Evolutionary conservation across 2,797 vertebrate species (phyloP).

Genomic region (Alcedo quadribrachys): DNA sequence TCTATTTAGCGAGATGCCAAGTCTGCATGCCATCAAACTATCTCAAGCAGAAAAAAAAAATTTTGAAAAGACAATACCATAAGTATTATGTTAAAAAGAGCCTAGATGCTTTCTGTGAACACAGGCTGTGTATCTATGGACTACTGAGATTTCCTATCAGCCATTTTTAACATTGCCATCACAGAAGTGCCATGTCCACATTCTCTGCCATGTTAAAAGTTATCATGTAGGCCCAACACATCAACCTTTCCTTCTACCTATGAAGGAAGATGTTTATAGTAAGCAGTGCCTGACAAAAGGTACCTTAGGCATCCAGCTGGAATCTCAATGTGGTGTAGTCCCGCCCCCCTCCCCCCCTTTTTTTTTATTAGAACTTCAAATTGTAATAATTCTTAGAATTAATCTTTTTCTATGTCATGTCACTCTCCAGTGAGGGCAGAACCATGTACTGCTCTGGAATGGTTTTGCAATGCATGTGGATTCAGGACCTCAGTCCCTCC

Average conservation of each 20-base stretch:
- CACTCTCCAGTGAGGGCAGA: background rate
- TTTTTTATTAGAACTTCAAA: background rate
- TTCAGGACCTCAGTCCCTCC: background rate
- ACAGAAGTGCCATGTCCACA: background rate
- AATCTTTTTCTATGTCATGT: background rate
- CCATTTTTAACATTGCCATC: conserved; percentile 20
- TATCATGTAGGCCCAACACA: background rate
- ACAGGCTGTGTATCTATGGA: background rate
- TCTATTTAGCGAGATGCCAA: conserved; percentile 74
- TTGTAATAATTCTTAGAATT: background rate
- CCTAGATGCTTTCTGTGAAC: background rate
- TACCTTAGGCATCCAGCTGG: background rate
- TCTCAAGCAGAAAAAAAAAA: background rate
- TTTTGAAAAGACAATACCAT: background rate
- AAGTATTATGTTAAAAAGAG: conserved; percentile 41
- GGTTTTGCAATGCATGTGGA: background rate
- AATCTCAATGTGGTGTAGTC: background rate
- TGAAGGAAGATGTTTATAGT: background rate
- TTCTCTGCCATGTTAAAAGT: conserved; percentile 11
- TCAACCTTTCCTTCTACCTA: background rate
- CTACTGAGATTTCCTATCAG: background rate
- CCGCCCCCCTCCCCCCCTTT: background rate
- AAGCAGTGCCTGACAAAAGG: background rate
- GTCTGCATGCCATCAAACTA: conserved; percentile 65
- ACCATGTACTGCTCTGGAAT: background rate